Base-by-base conservation (phyloP, 2,113 vertebrate genomes). In the Etia nguti region DNA sequence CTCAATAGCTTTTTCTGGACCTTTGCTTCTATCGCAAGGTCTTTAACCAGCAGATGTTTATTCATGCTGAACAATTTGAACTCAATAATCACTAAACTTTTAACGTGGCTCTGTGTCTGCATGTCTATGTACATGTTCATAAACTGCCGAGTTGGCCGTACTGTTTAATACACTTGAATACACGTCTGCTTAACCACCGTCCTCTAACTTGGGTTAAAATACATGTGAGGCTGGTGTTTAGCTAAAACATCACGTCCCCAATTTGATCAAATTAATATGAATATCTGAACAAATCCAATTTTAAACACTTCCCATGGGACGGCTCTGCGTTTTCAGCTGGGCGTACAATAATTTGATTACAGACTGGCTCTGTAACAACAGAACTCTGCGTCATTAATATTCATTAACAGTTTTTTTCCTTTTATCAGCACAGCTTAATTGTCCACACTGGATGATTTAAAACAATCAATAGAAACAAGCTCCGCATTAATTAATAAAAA, bases 381-480 rank as follows among this genome's bases (percentile, higher is more conserved):
- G 8, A 15, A 62, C 18, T 34, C 24, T 50, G 43, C 3, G 9
- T 55, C 83, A 86, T 92, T 92, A 55, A 92, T 84, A 82, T 90
- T 90, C 80, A 90, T 87, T 48, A 86, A 29, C 46, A 38, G 6
- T 20, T 85, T 82, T 16, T 59, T 83, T 29, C 22, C 68, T 75
- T 70, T 82, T 26, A 75, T 88, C 83, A 86, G 22, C 83, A 31
- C 70, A 48, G 82, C 60, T 55, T 79, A 56, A 88, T 85, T 65
- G 22, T 82, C 68, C 79, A 73, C 29, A 20, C n/a, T 26, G 46
- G 54, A 57, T 86, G 50, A 60, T 73, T 90, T 22, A 12, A 75
- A 82, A 79, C 60, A 55, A 87, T 90, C 90, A 57, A 90, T 84
- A 59, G 13, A 81, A 87, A 81, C 52, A 22, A 26, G 82, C 60